Percentiles rank a stretch among this genome's conserved stretches.
These are phyloP conservation scores for Pseudomugil gertrudae DNA, from an alignment of 2,797 vertebrate species.

Conservation along the genomic window DNA sequence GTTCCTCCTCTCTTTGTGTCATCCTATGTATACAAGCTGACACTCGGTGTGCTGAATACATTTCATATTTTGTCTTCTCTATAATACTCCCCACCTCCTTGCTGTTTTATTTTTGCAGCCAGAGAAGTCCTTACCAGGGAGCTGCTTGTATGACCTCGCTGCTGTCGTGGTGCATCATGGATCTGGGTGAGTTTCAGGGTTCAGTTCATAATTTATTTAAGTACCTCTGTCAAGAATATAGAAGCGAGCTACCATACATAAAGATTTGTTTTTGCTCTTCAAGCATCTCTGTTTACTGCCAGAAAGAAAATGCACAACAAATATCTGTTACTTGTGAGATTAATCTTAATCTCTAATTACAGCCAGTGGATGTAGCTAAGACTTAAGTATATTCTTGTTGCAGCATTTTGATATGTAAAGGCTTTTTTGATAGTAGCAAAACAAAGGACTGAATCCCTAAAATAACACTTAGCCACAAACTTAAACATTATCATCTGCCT, in stretches of 20 bases:
- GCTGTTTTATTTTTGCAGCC: conserved; percentile 79
- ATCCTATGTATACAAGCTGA: background rate
- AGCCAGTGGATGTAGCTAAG: background rate
- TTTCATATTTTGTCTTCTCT: background rate
- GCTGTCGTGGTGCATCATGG: conserved; percentile 98
- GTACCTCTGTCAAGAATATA: background rate
- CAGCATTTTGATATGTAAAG: background rate
- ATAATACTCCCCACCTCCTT: conserved; percentile 9
- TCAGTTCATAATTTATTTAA: background rate
- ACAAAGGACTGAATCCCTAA: background rate
- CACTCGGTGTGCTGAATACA: background rate
- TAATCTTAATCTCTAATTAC: background rate
- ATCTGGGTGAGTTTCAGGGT: conserved; percentile 89
- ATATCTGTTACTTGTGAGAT: background rate
- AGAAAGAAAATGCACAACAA: background rate
- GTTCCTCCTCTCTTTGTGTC: background rate
- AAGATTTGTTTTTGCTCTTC: background rate
- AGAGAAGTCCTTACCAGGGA: conserved; percentile 89
- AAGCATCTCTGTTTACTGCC: background rate
- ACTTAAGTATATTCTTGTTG: background rate
- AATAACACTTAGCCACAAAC: background rate
- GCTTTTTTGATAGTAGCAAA: background rate
- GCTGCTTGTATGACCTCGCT: conserved; percentile 92
- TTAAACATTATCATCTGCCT: conserved; percentile 18
- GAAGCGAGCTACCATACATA: background rate